Evolutionary conservation across 2,113 vertebrate species (phyloP), one percentile per base, ranked within the genome.

Genomic region (Turnix velox): DNA sequence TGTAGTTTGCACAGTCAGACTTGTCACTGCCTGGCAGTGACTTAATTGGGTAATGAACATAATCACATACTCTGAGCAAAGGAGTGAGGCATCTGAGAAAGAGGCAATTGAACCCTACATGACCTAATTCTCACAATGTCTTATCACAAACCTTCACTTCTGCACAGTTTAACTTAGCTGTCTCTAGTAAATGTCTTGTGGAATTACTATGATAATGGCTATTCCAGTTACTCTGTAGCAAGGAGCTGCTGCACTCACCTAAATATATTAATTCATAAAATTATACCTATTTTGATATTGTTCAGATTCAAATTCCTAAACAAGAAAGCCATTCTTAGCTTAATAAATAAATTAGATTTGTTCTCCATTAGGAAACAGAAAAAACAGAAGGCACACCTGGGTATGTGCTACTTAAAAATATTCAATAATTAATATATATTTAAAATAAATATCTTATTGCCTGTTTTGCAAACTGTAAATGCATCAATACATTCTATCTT

Each of bases 41-140:
- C 93, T 95, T 94, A 94, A 92, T 86, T 88, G 84, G 43, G 76
- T 67, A 93, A 90, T 18, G 55, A 87, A 46, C 23, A 35, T 72
- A 82, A 96, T 84, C 46, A 76, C 58, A 63, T 19, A 39, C 37
- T 84, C 67, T 13, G 59, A 85, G 58, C 65, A 57, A 57, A 62
- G 22, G 66, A 92, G 55, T 4, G 43, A 73, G 69, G 57, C 74
- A 33, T 54, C 43, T 25, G 59, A 93, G 33, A 71, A 84, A 77
- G 57, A 93, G 58, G 71, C 55, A 81, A 74, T 39, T 96, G 81
- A 93, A 88, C 61, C 62, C 68, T 76, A 76, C 23, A 12, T 30
- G 59, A 96, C 79, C 73, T 82, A 84, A 58, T 89, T 95, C 95
- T 90, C 57, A 82, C 66, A 79, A 71, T 8, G 57, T 62, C 87